Conservation (phyloP, 2,797 vertebrate genomes). For the Sebastes elongatus region DNA sequence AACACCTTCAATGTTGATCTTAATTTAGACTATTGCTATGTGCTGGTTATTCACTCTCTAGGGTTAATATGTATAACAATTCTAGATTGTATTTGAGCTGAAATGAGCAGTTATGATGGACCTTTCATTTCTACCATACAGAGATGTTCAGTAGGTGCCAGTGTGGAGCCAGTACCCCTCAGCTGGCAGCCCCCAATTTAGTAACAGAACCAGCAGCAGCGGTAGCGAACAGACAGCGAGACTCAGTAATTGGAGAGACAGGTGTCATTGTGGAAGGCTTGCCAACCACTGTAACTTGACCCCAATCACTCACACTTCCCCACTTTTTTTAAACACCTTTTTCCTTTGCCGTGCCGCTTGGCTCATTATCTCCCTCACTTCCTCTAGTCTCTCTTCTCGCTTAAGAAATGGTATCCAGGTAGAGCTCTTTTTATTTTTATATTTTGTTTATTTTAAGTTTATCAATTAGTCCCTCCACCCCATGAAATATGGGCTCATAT, state of each 20-base stretch:
- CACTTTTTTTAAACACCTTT: neutral
- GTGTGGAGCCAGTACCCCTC: slow-evolving; percentile 10
- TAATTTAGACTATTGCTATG: neutral
- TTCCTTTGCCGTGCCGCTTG: neutral
- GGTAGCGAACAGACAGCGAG: neutral
- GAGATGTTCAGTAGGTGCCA: neutral
- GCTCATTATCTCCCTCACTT: slow-evolving; percentile 9
- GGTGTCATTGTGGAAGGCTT: slow-evolving; percentile 17
- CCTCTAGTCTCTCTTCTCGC: neutral
- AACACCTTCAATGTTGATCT: neutral
- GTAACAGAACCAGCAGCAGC: neutral
- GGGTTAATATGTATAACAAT: neutral
- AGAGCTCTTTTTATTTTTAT: neutral
- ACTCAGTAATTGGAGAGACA: slow-evolving; percentile 43
- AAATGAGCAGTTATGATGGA: neutral
- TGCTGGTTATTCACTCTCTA: neutral
- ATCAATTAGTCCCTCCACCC: neutral
- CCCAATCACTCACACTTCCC: neutral
- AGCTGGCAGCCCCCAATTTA: slow-evolving; percentile 15
- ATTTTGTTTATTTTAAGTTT: neutral
- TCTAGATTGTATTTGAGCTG: neutral
- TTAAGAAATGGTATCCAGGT: neutral
- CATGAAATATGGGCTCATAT: neutral
- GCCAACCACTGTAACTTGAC: slow-evolving; percentile 16
- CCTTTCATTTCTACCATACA: neutral